Evolutionary conservation across 2,888 invertebrate genomes (phyloP).

Genomic region (Mythimna vitellina): DNA sequence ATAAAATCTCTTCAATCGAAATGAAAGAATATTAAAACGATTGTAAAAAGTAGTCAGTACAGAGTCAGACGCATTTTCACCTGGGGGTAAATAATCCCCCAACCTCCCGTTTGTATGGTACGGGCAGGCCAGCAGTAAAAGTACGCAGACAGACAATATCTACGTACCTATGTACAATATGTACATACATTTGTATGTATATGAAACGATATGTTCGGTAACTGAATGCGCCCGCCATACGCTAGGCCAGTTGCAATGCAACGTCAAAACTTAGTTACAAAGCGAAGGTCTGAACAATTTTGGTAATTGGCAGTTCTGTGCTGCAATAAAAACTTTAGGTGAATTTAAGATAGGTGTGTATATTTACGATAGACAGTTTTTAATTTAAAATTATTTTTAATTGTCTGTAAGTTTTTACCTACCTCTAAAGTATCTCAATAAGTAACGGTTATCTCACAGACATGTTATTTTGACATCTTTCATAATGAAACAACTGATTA

Average conservation of each 20-base stretch:
- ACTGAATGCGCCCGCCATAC: slow-evolving; percentile 28
- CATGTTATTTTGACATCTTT: background rate
- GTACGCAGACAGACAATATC: slow-evolving; percentile 21
- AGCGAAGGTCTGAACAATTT: slow-evolving; percentile 37
- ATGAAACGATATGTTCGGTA: slow-evolving; percentile 22
- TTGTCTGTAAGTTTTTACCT: too few species aligned
- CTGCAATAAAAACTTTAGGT: slow-evolving; percentile 14
- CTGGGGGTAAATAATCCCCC: slow-evolving; percentile 13
- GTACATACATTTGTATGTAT: slow-evolving; percentile 14
- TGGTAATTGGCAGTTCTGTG: slow-evolving; percentile 38
- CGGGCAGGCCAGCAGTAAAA: slow-evolving; percentile 16
- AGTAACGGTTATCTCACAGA: too few species aligned
- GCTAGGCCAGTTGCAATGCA: slow-evolving; percentile 35
- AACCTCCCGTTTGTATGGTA: slow-evolving; percentile 15
- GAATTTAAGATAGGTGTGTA: too few species aligned
- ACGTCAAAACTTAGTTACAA: slow-evolving; percentile 42
- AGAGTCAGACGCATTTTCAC: slow-evolving; percentile 20
- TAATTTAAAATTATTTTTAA: background rate
- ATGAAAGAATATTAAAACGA: background rate
- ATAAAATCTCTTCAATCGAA: background rate
- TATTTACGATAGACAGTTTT: background rate
- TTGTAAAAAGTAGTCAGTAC: slow-evolving; percentile 5
- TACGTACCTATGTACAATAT: slow-evolving; percentile 10
- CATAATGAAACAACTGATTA: background rate
- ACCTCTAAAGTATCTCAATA: too few species aligned